Evolutionary conservation across 2,888 invertebrate genomes (phyloP).

Genomic region (Anorthoa munda): DNA sequence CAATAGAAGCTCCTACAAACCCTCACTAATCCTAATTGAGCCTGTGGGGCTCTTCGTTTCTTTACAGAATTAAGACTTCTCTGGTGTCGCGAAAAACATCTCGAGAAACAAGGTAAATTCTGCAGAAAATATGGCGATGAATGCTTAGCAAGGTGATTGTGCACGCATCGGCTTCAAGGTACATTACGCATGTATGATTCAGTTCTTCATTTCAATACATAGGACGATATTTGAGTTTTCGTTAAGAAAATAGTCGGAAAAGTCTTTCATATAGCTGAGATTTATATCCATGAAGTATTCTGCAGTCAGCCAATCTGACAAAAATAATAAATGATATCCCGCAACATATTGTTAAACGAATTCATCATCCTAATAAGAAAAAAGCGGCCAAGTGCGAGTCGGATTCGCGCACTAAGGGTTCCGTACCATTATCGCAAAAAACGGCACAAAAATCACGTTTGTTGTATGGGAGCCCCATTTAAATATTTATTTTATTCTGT

Average conservation of each 20-base stretch:
- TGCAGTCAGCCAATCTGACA: no score
- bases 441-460: no score
- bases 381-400: no score
- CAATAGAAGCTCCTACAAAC: slow-evolving; percentile 50
- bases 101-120: slow-evolving; percentile 7
- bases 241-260: background rate
- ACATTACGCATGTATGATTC: background rate
- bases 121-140: slow-evolving; percentile 10
- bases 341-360: background rate
- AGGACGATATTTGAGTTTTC: background rate
- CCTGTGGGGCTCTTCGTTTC: slow-evolving; percentile 39
- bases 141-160: background rate
- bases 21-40: slow-evolving; percentile 63
- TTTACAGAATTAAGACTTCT: slow-evolving; percentile 53
- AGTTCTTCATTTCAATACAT: no score
- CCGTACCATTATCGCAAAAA: no score
- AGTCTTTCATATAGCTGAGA: background rate
- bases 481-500: no score
- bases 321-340: no score
- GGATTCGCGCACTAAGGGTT: no score
- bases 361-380: background rate
- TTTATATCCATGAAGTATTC: background rate
- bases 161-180: background rate
- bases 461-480: no score
- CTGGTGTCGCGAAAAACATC: slow-evolving; percentile 26